Evolutionary conservation across 2,888 invertebrate genomes (phyloP), one percentile per base, ranked within the genome.

Genomic region (Microctonus hyperodae): DNA sequence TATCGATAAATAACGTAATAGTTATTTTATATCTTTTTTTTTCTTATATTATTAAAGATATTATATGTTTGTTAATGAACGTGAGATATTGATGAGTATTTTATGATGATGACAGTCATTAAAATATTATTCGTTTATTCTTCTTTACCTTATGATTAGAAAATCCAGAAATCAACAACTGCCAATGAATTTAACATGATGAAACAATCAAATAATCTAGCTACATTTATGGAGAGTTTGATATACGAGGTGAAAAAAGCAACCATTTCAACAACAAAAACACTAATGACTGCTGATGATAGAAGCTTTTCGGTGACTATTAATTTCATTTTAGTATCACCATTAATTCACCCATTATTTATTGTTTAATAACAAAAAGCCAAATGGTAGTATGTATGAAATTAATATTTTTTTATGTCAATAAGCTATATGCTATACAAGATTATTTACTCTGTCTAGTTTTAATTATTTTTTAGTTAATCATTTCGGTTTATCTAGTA

Each of bases 161-260:
- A 82, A 6, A 75, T 85, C 5, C 84, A 84, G 3, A 85, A 85
- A 63, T 86, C 87, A 0, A 86, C 87, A 1, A 89, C 90, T 76
- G 82, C 85, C 10, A 88, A 88, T 0, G 91, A 90, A 77, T 88
- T 89, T 75, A 88, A 90, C 74, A 89, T 90, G 70, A 89, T 88
- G 11, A 89, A 90, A 72, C 87, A 90, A 11, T 92, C 91, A 76
- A 90, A 92, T 79, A 90, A 92, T 69, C 83, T 95, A 25, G 90
- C 91, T 0, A 86, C 87, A 10, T 90, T 92, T 77, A 92, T 94
- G 90, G 92, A 94, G 80, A 90, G 86, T 33, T 83, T 94, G 1
- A 88, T 92, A 83, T 90, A 90, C 68, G 91, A 92, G 73, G 87
- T 88, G 13, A 87, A 88, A 0, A 88, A 88, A 73, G 79, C 86